These are phyloP conservation scores for Babylonia areolata DNA, from an alignment of 1,140 invertebrate species.

Conservation along the genomic window DNA sequence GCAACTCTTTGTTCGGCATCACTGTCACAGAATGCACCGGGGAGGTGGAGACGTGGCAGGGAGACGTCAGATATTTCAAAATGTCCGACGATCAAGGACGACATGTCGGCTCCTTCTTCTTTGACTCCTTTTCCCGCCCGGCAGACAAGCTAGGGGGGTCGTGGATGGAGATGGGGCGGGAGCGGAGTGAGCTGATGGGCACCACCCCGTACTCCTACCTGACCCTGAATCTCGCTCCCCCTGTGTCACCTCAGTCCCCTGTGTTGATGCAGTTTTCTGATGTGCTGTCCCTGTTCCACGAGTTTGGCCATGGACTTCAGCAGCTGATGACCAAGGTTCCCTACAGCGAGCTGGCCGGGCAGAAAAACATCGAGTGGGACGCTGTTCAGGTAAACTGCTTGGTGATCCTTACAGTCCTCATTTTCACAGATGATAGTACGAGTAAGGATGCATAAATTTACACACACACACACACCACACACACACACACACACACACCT, in stretches of 20 bases:
- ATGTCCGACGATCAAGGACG: slow-evolving; percentile 83
- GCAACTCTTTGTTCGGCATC: slow-evolving; percentile 88
- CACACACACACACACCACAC: no score
- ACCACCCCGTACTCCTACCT: slow-evolving; percentile 85
- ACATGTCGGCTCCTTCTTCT: slow-evolving; percentile 60
- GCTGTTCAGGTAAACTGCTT: slow-evolving; percentile 79
- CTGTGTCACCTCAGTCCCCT: slow-evolving; percentile 78
- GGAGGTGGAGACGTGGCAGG: slow-evolving; percentile 85
- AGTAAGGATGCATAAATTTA: no score
- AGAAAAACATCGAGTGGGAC: slow-evolving; percentile 94
- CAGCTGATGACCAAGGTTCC: slow-evolving; percentile 87
- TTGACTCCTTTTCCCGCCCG: slow-evolving; percentile 66
- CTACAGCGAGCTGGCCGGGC: slow-evolving; percentile 88
- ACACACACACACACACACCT: no score
- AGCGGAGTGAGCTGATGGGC: slow-evolving; percentile 80
- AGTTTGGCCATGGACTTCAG: slow-evolving; percentile 90
- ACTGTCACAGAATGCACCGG: slow-evolving; percentile 79
- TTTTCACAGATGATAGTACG: no score
- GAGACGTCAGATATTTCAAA: slow-evolving; percentile 89
- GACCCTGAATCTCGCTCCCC: slow-evolving; percentile 87
- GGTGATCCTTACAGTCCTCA: no score
- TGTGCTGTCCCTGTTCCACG: slow-evolving; percentile 85
- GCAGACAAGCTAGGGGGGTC: slow-evolving; percentile 80
- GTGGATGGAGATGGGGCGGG: slow-evolving; percentile 76
- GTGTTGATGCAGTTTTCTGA: slow-evolving; percentile 86